Base-by-base conservation (phyloP, 1,140 invertebrate genomes). In the Drosophila repletoides region DNA sequence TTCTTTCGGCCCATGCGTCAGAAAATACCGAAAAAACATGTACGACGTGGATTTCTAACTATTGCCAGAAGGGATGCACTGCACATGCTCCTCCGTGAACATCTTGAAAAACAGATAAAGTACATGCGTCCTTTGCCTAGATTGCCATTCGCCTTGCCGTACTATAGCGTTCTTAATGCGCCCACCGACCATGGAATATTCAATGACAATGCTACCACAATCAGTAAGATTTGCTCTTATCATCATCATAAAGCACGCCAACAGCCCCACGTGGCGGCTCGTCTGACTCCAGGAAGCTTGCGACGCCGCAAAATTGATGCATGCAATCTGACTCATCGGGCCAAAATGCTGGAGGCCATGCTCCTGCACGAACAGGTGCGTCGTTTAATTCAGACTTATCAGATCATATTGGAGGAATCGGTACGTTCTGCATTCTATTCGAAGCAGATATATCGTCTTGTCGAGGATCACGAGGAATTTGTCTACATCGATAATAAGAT, bases 351-450 rank as follows among this genome's bases (percentile, higher is more conserved):
- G 31, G 76, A 83, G 40, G 76, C 72, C 29, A 60, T 84, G 51
- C 66, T 80, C 2, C 48, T 80, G 15, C 72, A 86, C 26, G 69
- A 88, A 17, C 72, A 88, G 31, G 55, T 81, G 38, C 76, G 73
- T 7, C 22, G 59, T 4, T 63, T 73, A 3, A 26, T 60, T 2
- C 63, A 81, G 22, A 73, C 69, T 7, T 74, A 81, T 43, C 51
- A 84, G 29, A 38, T 70, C 0, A 77, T 88, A 21, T 17, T 88
- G 17, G 86, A 88, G 38, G 79, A 88, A 31, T 88, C 86, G 1
- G 80, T 88, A 21, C 76, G 86, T 2, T 88, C 86, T 2, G 69
- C 88, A 1, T 68, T 51, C 49, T 88, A 88, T 36, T 76, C 87
- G 61, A 86, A 86, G 51, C 48, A 87, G 29, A 43, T 87, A 3